Base-by-base conservation (phyloP, 2,797 vertebrate genomes). In the Austrolebias charrua region DNA sequence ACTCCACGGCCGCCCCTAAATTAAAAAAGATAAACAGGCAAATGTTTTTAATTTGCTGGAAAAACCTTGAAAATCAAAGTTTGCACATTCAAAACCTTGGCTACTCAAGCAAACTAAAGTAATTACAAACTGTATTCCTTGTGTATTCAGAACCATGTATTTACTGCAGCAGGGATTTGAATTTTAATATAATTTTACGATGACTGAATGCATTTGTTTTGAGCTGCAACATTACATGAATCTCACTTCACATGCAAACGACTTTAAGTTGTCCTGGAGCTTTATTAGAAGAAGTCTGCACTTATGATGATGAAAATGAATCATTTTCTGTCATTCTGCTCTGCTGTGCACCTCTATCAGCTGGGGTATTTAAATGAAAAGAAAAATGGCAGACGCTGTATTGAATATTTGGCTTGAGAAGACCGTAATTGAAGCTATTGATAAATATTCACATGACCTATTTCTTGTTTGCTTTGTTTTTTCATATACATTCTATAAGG, bases 181-280 rank as follows among this genome's bases (percentile, higher is more conserved):
- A 42, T 58, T 73, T 51, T 57, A 78, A 82, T 57, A 44, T 24
- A 47, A 76, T 72, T 75, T 68, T 60, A 48, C 52, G 57, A 62
- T 70, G 59, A 77, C 64, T 47, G 53, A 66, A 72, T 74, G 65
- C 49, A 55, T 69, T 68, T 65, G 70, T 67, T 77, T 63, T 60
- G 48, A 79, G 57, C 67, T 49, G 66, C 35, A 60, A 80, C 72
- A 66, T 68, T 33, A 52, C 55, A 63, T 59, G 35, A 77, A 66
- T 81, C 60, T 42, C 51, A 52, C 64, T 71, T 63, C 50, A 63
- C 28, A 2, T 35, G 67, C 46, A 55, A 11, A 35, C 3, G 24
- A 45, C 56, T 48, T 49, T 66, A 59, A 60, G 46, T 73, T 81
- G 74, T 78, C 67, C 69, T 65, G 52, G 9, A 78, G 66, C 74